phyloP scores from a whole-genome alignment of 2,113 vertebrate genomes.

The Scomber scombrus region DNA sequence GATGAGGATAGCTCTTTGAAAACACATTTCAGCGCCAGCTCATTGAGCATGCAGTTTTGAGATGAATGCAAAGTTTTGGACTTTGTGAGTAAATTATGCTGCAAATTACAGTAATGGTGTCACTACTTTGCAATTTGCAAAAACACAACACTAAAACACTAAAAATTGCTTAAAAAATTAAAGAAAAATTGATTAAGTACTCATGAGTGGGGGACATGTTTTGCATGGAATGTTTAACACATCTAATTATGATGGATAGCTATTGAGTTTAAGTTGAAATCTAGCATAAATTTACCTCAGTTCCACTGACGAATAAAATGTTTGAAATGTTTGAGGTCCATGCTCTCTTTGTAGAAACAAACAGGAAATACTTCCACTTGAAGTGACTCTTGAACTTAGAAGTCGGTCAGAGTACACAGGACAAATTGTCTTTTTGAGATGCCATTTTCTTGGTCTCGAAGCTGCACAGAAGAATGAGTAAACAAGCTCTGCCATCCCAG shows the following conservation, averaged over 20 bases:
- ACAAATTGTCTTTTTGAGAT: conserved; percentile 32
- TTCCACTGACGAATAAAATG: background rate
- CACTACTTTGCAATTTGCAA: conserved; percentile 3
- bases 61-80: conserved; percentile 30
- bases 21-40: conserved; percentile 11
- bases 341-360: conserved; percentile 30
- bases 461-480: conserved; percentile 37
- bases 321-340: conserved; percentile 2
- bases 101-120: conserved; percentile 15
- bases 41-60: conserved; percentile 9
- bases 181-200: too few species aligned
- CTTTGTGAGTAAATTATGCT: background rate
- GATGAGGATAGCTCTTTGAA: conserved; percentile 11
- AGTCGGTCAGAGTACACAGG: conserved; percentile 16
- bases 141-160: conserved; percentile 18
- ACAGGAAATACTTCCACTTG: conserved; percentile 65
- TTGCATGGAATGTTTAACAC: background rate
- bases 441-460: conserved; percentile 32
- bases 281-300: background rate
- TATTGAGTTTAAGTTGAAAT: background rate
- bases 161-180: background rate
- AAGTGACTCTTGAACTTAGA: conserved; percentile 52
- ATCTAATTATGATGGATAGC: background rate
- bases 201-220: background rate
- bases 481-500: conserved; percentile 44